Conservation (phyloP, 1,140 invertebrate species). For the Temnothorax curvispinosus region DNA sequence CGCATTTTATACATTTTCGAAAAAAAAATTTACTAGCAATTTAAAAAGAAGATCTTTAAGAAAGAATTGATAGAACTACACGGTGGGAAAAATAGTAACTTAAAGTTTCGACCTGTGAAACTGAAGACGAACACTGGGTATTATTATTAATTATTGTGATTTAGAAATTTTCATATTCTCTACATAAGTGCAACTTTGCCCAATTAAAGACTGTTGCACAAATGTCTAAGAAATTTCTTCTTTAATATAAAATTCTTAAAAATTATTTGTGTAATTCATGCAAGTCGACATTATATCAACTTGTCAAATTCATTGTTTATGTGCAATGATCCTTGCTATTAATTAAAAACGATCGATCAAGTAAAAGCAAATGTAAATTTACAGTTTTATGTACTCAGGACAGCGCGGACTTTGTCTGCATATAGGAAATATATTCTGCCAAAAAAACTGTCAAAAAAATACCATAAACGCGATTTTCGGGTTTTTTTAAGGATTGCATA, state of each 20-base stretch:
- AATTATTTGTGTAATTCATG: not conserved
- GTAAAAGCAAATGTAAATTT: not conserved
- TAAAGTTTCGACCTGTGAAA: conserved; percentile 25
- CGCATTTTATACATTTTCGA: not conserved
- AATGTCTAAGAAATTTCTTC: not conserved
- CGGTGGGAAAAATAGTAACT: not conserved
- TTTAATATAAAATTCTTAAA: not conserved
- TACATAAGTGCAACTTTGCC: not conserved
- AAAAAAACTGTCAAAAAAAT: not conserved
- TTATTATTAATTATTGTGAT: not conserved
- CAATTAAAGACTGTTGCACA: not conserved
- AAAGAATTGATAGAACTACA: not conserved
- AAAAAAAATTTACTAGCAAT: conserved; percentile 20
- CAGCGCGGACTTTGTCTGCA: not conserved
- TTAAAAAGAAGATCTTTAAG: conserved; percentile 26
- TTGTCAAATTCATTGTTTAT: not conserved
- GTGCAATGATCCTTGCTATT: not conserved
- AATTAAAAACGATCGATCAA: not conserved
- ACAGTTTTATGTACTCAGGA: not conserved
- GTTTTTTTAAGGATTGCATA: not conserved
- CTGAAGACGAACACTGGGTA: not conserved
- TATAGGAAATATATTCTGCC: not conserved
- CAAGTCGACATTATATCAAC: not conserved
- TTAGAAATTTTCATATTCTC: not conserved
- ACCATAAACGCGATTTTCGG: not conserved